Evolutionary conservation across 64 coral and sea anemone species (phyloP), one percentile per base, ranked within the genome.

Genomic region (Hydrozoanthus tunicans): DNA sequence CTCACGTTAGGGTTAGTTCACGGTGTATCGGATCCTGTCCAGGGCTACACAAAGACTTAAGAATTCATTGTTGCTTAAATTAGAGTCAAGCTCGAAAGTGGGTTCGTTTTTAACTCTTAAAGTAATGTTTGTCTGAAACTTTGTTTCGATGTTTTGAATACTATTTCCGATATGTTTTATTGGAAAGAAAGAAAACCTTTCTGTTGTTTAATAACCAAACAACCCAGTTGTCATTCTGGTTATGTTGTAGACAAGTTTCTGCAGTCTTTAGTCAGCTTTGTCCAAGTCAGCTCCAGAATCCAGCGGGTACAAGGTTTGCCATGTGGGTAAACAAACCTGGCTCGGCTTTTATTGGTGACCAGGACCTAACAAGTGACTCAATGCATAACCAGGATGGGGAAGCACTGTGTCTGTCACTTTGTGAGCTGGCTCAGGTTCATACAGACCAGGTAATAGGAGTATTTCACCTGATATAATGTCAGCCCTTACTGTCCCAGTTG

Each of bases 371-470:
- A 74, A 67, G 53, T 32, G 84, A 73, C 55, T 58, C 68, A 6
- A 73, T 60, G 56, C 68, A 88, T 5, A 64, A 81, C 59, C 92
- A 96, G 56, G 90, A 93, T 82, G 94, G 92, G 11, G 94, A 96
- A 53, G 94, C 94, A 51, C 54, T 70, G 25, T 96, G 94, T 55
- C 61, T 91, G 51, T 96, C 94, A 53, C 72, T 96, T 74, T 96
- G 94, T 55, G 90, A 80, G 85, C 67, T 96, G 23, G 94, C 92
- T 9, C 81, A 93, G 23, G 73, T 93, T 64, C 92, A 96, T 81
- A 77, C 90, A 11, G 88, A 96, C 73, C 92, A 90, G 77, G 94
- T 96, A 86, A 43, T 43, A 2, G 32, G 32, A 43, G 2, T 43
- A 43, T 43, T 43, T 43, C 0, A 43, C 32, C 32, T 43, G 32